Evolutionary conservation across 1,140 invertebrate species (phyloP).

Genomic region (Drosophila burlai): DNA sequence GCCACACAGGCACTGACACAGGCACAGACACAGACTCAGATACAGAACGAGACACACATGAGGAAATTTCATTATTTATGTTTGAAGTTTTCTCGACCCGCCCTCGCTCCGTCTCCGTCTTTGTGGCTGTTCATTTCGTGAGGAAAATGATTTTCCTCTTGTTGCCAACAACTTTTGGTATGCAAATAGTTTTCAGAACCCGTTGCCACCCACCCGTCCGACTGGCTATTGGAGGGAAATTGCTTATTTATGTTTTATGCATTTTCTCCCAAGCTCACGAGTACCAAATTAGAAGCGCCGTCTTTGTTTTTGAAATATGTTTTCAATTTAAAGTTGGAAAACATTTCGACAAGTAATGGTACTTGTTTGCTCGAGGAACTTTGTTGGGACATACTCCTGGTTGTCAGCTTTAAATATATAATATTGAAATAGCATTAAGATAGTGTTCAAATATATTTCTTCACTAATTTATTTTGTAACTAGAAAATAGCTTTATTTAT

Average conservation of each 20-base stretch:
- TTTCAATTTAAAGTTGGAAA: constrained; percentile 76
- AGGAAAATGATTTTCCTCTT: constrained; percentile 70
- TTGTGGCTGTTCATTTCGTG: constrained; percentile 70
- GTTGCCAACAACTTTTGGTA: constrained; percentile 63
- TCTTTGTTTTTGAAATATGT: constrained; percentile 70
- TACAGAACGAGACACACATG: constrained; percentile 34
- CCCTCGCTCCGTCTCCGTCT: constrained; percentile 2
- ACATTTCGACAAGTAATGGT: constrained; percentile 30
- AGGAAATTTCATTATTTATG: constrained; percentile 71
- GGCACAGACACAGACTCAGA: not conserved
- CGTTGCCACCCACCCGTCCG: not conserved
- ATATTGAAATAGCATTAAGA: not conserved
- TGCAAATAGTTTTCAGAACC: constrained; percentile 67
- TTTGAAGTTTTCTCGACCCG: constrained; percentile 57
- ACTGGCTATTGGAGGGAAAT: constrained; percentile 55
- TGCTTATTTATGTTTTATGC: constrained; percentile 75
- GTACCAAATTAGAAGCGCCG: constrained; percentile 64
- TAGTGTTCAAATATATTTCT: not conserved
- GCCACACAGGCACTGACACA: constrained; percentile 9
- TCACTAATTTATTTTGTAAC: not conserved
- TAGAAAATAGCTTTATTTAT: not conserved
- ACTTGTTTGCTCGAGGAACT: not conserved
- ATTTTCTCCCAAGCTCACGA: constrained; percentile 47
- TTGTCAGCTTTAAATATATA: not conserved
- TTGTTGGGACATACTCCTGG: not conserved